These are phyloP conservation scores for Chrysolina oricalcia DNA, from an alignment of 2,888 invertebrate species.

Conservation along the genomic window DNA sequence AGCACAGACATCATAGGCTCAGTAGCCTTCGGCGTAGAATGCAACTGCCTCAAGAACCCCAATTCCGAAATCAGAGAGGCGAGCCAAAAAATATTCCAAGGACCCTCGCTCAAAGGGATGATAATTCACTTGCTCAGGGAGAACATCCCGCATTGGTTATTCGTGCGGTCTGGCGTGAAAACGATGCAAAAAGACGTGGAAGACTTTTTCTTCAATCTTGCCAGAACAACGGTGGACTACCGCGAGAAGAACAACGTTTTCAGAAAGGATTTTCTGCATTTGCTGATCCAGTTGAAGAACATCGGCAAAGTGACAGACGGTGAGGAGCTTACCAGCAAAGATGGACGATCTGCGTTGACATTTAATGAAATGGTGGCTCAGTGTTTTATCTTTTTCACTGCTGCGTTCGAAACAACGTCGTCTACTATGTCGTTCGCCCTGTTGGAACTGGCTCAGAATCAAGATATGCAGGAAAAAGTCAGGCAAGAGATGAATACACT, in stretches of 20 bases:
- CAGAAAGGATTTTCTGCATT: conserved; percentile 75
- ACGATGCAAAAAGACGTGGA: no score
- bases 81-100: no score
- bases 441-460: conserved; percentile 57
- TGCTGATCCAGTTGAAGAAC: conserved; percentile 72
- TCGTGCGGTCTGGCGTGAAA: no score
- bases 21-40: no score
- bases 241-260: conserved; percentile 70
- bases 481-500: conserved; percentile 54
- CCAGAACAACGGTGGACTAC: conserved; percentile 67
- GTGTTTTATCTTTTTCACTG: conserved; percentile 57
- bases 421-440: conserved; percentile 58
- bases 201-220: conserved; percentile 70
- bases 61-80: no score
- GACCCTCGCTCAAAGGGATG: no score
- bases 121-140: no score
- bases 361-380: conserved; percentile 47
- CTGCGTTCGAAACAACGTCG: conserved; percentile 60
- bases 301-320: conserved; percentile 58
- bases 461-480: conserved; percentile 55
- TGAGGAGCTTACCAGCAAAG: conserved; percentile 43
- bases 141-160: no score
- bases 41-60: no score
- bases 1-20: no score
- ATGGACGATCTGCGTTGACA: conserved; percentile 23